Base-by-base conservation (phyloP, 1,140 invertebrate genomes). In the Ceratitis capitata region DNA sequence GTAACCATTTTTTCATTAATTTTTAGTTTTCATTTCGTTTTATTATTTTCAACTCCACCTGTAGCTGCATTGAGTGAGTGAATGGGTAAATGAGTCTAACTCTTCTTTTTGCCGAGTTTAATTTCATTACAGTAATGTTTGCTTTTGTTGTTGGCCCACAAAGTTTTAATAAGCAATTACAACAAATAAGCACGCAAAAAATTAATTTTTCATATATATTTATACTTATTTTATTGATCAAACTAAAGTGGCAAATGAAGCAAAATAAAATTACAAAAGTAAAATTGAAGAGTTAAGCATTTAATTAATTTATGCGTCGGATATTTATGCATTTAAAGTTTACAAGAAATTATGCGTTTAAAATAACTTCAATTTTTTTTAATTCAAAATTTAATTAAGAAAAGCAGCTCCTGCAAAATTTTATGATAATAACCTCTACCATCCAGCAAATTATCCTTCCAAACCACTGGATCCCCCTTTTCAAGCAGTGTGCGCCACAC, bases 211-310 rank as follows among this genome's bases (percentile, higher is more conserved):
- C n/a, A 47, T 45, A 78, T 3, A 47, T n/a, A n/a, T n/a, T n/a
- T n/a, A n/a, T n/a, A n/a, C n/a, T n/a, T n/a, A n/a, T 4, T 78
- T 78, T 78, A 78, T 78, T 78, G 69, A 78, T 78, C 69, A 78
- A 78, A 78, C 69, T 78, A 29, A n/a, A n/a, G n/a, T 39, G 29
- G 29, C 45, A 78, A 9, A n/a, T 56, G 0, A 53, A 12, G 61
- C 61, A 35, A n/a, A n/a, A n/a, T n/a, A n/a, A 69, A 69, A 9
- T 69, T 14, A 1, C 32, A 39, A 39, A 29, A 39, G 32, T 1
- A 39, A 19, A 58, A 35, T 3, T 4, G 61, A 14, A 23, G 6
- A 45, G 3, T n/a, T n/a, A 10, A 3, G 45, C 6, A 78, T 26
- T 78, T 78, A 78, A 78, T 78, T 78, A 78, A 45, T 78, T 26